Conservation (phyloP, 1,140 invertebrate species). For the Scaptomyza graminum region DNA sequence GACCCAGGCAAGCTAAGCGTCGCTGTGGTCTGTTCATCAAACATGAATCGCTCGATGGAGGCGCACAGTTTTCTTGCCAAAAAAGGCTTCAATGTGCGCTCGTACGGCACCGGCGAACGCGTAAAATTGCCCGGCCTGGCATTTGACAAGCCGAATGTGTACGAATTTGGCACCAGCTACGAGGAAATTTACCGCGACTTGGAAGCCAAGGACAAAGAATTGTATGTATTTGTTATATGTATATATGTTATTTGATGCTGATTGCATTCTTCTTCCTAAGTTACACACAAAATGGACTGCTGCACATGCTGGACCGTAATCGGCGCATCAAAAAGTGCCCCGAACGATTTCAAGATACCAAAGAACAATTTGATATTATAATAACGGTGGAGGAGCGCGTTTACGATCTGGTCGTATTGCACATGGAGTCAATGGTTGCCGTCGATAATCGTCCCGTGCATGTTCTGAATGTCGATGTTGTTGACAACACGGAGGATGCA, state of each 20-base stretch:
- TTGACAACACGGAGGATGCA: constrained; percentile 99
- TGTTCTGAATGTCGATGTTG: constrained; percentile 99
- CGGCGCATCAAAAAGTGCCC: constrained; percentile 96
- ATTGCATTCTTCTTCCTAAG: constrained; percentile 84
- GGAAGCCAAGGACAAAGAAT: constrained; percentile 92
- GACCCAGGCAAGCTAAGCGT: constrained; percentile 88
- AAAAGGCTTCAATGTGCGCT: constrained; percentile 97
- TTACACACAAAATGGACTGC: constrained; percentile 99
- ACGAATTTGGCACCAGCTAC: constrained; percentile 98
- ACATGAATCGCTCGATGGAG: constrained; percentile 99
- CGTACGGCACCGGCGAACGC: constrained; percentile 98
- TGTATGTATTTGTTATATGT: constrained; percentile 87
- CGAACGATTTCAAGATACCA: constrained; percentile 96
- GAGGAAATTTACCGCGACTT: constrained; percentile 99
- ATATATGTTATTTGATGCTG: background rate
- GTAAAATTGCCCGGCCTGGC: constrained; percentile 98
- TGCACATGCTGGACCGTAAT: constrained; percentile 99
- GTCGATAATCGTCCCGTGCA: constrained; percentile 94
- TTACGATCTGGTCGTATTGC: constrained; percentile 96
- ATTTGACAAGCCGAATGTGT: constrained; percentile 98
- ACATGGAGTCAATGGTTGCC: constrained; percentile 89
- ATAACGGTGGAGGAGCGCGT: constrained; percentile 99
- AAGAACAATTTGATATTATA: constrained; percentile 97
- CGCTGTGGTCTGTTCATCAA: constrained; percentile 99
- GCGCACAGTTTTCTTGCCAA: constrained; percentile 98